phyloP scores from a whole-genome alignment of 2,888 invertebrate species.

The Brachynemurus nebulosus region DNA sequence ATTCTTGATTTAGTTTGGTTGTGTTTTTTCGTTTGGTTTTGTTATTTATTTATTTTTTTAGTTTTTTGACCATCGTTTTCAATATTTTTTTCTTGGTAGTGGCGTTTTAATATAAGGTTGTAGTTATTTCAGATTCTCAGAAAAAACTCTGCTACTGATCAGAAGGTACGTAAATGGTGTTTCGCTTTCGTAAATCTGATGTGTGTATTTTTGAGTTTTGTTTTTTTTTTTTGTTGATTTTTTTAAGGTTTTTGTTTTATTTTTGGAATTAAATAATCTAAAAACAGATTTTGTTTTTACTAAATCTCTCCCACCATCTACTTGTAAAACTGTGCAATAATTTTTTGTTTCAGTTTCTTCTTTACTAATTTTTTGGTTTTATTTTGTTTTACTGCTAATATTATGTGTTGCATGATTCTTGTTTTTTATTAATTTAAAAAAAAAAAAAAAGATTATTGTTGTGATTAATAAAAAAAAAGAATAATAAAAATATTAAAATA shows the following conservation, averaged over 20 bases:
- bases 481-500: too few species aligned
- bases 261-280: background rate
- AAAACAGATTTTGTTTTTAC: background rate
- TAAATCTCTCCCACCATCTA: conserved; percentile 1
- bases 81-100: background rate
- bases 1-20: background rate
- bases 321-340: conserved; percentile 2
- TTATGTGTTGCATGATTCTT: too few species aligned
- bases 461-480: too few species aligned
- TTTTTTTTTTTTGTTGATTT: background rate
- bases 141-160: conserved; percentile 2
- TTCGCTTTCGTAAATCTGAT: background rate
- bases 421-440: too few species aligned
- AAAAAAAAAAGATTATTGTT: too few species aligned
- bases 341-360: too few species aligned
- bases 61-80: background rate
- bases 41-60: background rate
- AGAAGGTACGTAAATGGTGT: background rate
- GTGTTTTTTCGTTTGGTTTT: background rate
- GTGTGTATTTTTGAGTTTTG: background rate
- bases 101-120: conserved; percentile 1
- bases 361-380: too few species aligned
- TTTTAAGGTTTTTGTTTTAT: background rate
- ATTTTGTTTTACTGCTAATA: too few species aligned
- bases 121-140: conserved; percentile 1